Evolutionary conservation across 1,140 invertebrate species (phyloP), one percentile per base, ranked within the genome.

Genomic region (Scaptomyza hsui): DNA sequence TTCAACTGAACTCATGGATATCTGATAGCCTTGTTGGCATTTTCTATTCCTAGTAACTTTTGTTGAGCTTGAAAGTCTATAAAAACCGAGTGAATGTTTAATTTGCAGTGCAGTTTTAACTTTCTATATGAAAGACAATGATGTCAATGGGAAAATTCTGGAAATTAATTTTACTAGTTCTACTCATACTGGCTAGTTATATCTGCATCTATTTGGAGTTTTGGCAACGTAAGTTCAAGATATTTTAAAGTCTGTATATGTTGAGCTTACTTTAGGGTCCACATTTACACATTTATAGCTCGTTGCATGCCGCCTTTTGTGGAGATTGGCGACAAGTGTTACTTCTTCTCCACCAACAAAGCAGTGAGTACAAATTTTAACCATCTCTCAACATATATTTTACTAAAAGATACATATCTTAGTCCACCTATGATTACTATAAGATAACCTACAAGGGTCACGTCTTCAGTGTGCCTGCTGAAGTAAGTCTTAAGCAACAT

Each of bases 291-390:
- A 10, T 16, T 26, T 9, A 1, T 19, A 81, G 80, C 72, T 21
- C 42, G 29, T 9, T 85, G 80, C 10, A 24, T 39, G 0, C 67
- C 56, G 13, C 80, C 80, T 5, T 85, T 85, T 59, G 80, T 85
- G 13, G 26, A 68, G 1, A 64, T 85, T 5, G 76, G 80, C 0
- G 41, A 63, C 0, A 65, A 62, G 1, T 85, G 80, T 18, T 77
- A 48, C 15, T 85, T 85, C 19, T 85, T 85, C 55, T 85, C 80
- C 12, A 74, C 80, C 39, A 79, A 79, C 24, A 85, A 80, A 41
- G 44, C 51, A 1, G 80, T 85, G 41, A 9, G 76, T 78, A n/a
- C 7, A n/a, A 29, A 37, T 7, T 3, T 37, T 37, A n/a, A 63
- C 21, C 1, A 24, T 53, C 41, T 41, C 3, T 4, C 7, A 41